These are phyloP conservation scores for Poecilia picta DNA, from an alignment of 2,797 vertebrate genomes.

Conservation along the genomic window DNA sequence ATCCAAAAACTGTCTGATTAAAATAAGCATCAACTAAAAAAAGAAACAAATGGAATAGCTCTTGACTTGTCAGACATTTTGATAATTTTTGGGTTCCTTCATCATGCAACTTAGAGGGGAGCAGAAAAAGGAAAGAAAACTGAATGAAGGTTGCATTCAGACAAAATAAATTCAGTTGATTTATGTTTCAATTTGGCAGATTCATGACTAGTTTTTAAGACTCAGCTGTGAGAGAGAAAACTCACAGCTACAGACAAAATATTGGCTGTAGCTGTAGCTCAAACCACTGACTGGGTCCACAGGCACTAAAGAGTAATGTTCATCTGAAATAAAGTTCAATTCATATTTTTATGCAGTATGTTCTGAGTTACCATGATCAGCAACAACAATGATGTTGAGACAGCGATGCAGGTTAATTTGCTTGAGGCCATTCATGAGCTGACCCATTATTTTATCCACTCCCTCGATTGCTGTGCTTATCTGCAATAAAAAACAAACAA, in stretches of 20 bases:
- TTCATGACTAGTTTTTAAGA: not conserved
- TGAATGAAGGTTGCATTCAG: not conserved
- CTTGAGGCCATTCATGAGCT: constrained; percentile 95
- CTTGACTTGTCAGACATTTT: not conserved
- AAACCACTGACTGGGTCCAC: not conserved
- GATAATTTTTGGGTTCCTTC: not conserved
- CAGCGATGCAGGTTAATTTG: constrained; percentile 90
- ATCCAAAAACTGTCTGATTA: not conserved
- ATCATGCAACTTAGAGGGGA: not conserved
- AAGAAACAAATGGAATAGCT: not conserved
- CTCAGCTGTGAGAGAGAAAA: not conserved
- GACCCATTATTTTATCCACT: constrained; percentile 89
- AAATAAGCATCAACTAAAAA: not conserved
- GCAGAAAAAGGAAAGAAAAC: not conserved
- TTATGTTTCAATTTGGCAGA: not conserved
- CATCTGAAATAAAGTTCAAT: not conserved
- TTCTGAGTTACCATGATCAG: constrained; percentile 89
- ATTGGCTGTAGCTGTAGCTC: not conserved
- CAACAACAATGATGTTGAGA: constrained; percentile 91
- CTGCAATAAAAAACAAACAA: constrained; percentile 69
- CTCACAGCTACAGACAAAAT: not conserved
- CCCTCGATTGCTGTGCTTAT: constrained; percentile 86
- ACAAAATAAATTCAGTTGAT: not conserved
- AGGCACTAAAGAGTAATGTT: not conserved
- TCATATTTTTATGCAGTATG: too few species aligned